Conservation (phyloP, 2,888 invertebrate species). For the Lithosia quadra region DNA sequence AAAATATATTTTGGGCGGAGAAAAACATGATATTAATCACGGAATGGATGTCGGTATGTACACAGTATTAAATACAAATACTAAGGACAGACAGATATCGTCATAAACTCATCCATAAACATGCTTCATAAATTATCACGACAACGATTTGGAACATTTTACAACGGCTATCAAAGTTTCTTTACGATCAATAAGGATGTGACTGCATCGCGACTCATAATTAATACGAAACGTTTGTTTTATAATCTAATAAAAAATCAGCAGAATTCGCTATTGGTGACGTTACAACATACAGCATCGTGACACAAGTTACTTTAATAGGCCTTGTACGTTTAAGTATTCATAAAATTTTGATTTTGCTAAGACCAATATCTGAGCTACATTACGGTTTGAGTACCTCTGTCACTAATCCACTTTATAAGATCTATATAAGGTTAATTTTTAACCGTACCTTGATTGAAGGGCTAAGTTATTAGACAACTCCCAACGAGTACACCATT, state of each 20-base stretch:
- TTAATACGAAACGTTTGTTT: constrained; percentile 86
- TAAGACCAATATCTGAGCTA: constrained; percentile 38
- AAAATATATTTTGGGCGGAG: constrained; percentile 42
- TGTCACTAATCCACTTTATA: constrained; percentile 22
- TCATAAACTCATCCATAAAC: constrained; percentile 84
- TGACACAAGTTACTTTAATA: constrained; percentile 63
- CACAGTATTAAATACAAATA: constrained; percentile 44
- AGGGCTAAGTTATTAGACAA: constrained; percentile 63
- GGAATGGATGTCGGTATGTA: constrained; percentile 41
- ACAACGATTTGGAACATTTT: constrained; percentile 85
- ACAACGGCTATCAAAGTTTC: constrained; percentile 83
- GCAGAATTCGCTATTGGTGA: constrained; percentile 72
- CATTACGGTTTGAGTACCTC: constrained; percentile 15
- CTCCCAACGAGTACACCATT: constrained; percentile 66
- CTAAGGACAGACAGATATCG: constrained; percentile 65
- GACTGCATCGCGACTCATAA: constrained; percentile 80
- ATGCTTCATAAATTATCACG: constrained; percentile 86
- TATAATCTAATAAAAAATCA: constrained; percentile 84
- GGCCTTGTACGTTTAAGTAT: constrained; percentile 70
- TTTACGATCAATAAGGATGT: constrained; percentile 84
- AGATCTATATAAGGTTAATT: constrained; percentile 58
- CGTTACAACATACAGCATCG: constrained; percentile 67
- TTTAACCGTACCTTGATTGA: constrained; percentile 60
- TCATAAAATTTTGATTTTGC: constrained; percentile 73
- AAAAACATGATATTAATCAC: constrained; percentile 45